phyloP scores from a whole-genome alignment of 2,888 invertebrate genomes.

The Dolichopus griseipennis region DNA sequence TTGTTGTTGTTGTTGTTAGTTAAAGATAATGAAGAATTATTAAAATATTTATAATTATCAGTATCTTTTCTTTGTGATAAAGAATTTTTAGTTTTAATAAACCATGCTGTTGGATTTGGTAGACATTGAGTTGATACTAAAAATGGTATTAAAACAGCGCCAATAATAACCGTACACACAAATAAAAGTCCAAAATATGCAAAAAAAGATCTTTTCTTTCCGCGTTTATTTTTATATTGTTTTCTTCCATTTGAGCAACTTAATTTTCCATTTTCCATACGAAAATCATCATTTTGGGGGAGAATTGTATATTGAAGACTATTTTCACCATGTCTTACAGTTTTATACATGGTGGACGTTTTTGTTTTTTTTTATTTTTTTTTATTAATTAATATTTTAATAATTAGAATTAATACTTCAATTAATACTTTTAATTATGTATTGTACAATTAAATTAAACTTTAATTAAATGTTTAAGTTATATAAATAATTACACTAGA shows the following conservation, averaged over 20 bases:
- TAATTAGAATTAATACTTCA: no score
- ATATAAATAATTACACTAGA: no score
- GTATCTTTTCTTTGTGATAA: slow-evolving; percentile 17
- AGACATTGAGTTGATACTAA: slow-evolving; percentile 40
- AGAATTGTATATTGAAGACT: slow-evolving; percentile 66
- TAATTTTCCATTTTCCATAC: slow-evolving; percentile 49
- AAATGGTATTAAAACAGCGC: slow-evolving; percentile 40
- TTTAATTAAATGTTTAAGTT: no score
- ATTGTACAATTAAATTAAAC: no score
- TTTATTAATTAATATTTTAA: no score
- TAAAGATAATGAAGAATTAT: not conserved
- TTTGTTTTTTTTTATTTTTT: not conserved
- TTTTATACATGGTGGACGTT: slow-evolving; percentile 54
- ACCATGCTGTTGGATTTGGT: slow-evolving; percentile 41
- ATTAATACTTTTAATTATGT: no score
- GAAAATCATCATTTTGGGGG: slow-evolving; percentile 60
- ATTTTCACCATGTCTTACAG: slow-evolving; percentile 64
- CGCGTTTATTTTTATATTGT: slow-evolving; percentile 25
- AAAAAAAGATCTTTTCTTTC: slow-evolving; percentile 36
- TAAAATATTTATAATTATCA: not conserved
- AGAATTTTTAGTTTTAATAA: slow-evolving; percentile 37
- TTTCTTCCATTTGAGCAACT: slow-evolving; percentile 45
- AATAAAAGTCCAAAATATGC: slow-evolving; percentile 41
- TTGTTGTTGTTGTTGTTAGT: not conserved
- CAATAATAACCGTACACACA: slow-evolving; percentile 41